These are phyloP conservation scores for Drosophila longiperda DNA, from an alignment of 2,888 invertebrate genomes.

Conservation along the genomic window DNA sequence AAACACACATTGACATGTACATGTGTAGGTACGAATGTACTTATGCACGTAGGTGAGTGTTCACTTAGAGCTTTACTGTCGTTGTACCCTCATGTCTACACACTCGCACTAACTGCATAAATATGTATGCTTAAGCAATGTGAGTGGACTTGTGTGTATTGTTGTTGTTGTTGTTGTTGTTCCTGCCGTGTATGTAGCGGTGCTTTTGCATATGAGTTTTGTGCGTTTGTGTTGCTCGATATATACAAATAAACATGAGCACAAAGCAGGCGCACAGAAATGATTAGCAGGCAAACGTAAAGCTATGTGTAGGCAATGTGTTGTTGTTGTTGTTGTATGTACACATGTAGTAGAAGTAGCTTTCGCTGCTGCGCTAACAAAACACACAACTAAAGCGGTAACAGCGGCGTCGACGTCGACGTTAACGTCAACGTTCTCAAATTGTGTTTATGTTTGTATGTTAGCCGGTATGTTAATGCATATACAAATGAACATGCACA, in stretches of 20 bases:
- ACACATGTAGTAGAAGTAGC: conserved; percentile 59
- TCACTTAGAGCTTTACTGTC: conserved; percentile 23
- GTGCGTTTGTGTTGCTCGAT: conserved; percentile 80
- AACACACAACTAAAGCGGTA: conserved; percentile 68
- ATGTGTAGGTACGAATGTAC: neutral
- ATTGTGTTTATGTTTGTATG: conserved; percentile 69
- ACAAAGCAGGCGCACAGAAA: conserved; percentile 77
- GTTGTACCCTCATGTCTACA: conserved; percentile 24
- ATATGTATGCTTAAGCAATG: conserved; percentile 35
- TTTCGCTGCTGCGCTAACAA: conserved; percentile 48
- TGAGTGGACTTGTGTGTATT: conserved; percentile 24
- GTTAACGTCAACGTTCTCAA: conserved; percentile 63
- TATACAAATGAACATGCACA: conserved; percentile 17
- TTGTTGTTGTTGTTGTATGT: conserved; percentile 45
- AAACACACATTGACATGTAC: conserved; percentile 4
- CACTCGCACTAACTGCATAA: conserved; percentile 28
- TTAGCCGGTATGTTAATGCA: conserved; percentile 42
- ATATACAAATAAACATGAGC: conserved; percentile 82
- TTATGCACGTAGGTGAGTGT: conserved; percentile 16
- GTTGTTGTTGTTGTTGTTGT: conserved; percentile 29
- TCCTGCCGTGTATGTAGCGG: conserved; percentile 37
- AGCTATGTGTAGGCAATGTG: conserved; percentile 54
- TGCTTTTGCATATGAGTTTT: conserved; percentile 64
- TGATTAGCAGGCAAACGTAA: conserved; percentile 63
- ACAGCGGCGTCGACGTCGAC: conserved; percentile 47